Conservation (phyloP, 2,888 invertebrate species). For the Eudasyphora cyanicolor region DNA sequence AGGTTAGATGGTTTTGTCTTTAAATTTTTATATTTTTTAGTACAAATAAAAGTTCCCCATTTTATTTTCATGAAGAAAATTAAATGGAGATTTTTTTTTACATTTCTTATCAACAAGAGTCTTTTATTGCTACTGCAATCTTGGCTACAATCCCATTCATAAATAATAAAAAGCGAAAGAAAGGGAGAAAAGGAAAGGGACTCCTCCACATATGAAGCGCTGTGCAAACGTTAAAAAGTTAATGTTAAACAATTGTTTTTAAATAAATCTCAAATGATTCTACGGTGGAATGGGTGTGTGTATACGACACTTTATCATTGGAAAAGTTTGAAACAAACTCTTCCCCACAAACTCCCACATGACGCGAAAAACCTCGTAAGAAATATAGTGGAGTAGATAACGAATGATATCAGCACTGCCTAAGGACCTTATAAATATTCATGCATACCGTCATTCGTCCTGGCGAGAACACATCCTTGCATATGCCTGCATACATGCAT, state of each 20-base stretch:
- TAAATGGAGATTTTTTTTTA: neutral
- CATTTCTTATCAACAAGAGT: neutral
- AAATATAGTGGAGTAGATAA: conserved; percentile 57
- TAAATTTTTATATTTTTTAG: neutral
- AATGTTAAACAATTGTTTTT: conserved; percentile 60
- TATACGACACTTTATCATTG: conserved; percentile 58
- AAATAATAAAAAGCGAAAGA: conserved; percentile 47
- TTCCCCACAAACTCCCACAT: conserved; percentile 15
- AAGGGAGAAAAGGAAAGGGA: neutral
- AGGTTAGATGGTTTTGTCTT: conserved; percentile 39
- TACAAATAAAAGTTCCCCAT: too few species aligned
- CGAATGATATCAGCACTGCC: conserved; percentile 57
- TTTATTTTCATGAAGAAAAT: neutral
- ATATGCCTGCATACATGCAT: conserved; percentile 7
- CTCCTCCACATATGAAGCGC: neutral
- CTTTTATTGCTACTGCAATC: conserved; percentile 35
- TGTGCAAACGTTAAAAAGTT: conserved; percentile 43
- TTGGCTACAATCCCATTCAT: neutral
- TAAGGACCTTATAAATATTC: conserved; percentile 44
- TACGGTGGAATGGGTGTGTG: neutral
- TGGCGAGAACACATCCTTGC: neutral
- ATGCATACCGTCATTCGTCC: neutral
- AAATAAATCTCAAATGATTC: conserved; percentile 57
- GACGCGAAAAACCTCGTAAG: conserved; percentile 40
- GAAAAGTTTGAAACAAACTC: conserved; percentile 45